Evolutionary conservation across 2,797 vertebrate species (phyloP).

Genomic region (Ctenopoma multispine): DNA sequence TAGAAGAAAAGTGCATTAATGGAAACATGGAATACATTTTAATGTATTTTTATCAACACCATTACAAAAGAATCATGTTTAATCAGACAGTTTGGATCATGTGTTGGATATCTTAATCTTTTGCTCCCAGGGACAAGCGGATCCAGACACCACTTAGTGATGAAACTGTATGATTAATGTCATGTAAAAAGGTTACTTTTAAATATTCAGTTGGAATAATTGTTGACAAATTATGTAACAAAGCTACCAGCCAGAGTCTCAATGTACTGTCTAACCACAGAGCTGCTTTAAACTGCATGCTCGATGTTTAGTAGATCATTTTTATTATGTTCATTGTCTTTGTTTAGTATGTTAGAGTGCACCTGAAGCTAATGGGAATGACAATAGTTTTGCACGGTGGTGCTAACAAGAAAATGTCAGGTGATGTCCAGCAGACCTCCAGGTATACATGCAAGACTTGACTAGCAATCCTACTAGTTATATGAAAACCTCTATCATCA

Average conservation of each 20-base stretch:
- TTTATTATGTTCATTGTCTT: not conserved
- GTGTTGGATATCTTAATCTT: not conserved
- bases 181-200: not conserved
- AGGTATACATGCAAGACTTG: too few species aligned
- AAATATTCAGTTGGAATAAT: not conserved
- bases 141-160: conserved; percentile 1
- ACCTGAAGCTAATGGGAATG: too few species aligned
- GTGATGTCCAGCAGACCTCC: not conserved
- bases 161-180: not conserved
- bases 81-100: not conserved
- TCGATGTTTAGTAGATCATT: not conserved
- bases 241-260: too few species aligned
- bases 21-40: conserved; percentile 12
- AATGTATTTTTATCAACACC: conserved; percentile 20
- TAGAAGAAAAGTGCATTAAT: conserved; percentile 16
- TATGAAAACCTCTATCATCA: not conserved
- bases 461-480: not conserved
- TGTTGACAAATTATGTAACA: conserved; percentile 1
- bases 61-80: not conserved
- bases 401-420: too few species aligned
- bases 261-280: not conserved
- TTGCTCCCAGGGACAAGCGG: conserved; percentile 10
- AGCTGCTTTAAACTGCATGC: not conserved
- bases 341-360: not conserved
- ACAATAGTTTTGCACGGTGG: not conserved